Evolutionary conservation across 2,888 invertebrate species (phyloP).

Genomic region (Acanthoscelides obtectus): DNA sequence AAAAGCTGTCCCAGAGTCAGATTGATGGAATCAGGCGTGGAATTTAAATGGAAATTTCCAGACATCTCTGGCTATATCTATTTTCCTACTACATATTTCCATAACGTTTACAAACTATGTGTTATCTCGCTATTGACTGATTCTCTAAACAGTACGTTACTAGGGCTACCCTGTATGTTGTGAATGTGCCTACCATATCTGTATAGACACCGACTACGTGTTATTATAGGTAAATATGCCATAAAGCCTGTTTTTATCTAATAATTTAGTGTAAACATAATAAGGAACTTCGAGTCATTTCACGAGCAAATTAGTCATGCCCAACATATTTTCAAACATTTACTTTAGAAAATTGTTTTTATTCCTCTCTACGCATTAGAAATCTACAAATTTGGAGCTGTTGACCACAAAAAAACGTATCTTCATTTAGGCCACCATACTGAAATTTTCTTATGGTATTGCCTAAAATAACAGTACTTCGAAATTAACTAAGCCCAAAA

Average conservation of each 20-base stretch:
- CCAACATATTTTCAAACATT: background rate
- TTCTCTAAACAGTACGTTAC: background rate
- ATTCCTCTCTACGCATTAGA: background rate
- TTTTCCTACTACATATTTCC: no score
- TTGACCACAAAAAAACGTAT: background rate
- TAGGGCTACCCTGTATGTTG: background rate
- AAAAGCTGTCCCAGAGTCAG: no score
- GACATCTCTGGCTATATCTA: no score
- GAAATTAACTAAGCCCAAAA: no score
- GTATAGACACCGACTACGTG: background rate
- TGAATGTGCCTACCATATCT: background rate
- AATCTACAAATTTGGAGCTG: background rate
- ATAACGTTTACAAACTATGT: no score
- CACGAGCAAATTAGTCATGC: background rate
- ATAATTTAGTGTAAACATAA: background rate
- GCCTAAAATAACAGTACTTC: no score
- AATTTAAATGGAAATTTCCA: no score
- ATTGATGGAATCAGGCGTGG: no score
- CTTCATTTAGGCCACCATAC: no score
- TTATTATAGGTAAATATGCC: background rate
- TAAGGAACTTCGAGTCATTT: background rate
- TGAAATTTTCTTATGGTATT: no score
- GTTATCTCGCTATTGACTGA: background rate
- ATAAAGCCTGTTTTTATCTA: background rate
- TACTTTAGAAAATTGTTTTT: background rate